Base-by-base conservation (phyloP, 2,888 invertebrate species). In the Caenorhabditis uteleia region DNA sequence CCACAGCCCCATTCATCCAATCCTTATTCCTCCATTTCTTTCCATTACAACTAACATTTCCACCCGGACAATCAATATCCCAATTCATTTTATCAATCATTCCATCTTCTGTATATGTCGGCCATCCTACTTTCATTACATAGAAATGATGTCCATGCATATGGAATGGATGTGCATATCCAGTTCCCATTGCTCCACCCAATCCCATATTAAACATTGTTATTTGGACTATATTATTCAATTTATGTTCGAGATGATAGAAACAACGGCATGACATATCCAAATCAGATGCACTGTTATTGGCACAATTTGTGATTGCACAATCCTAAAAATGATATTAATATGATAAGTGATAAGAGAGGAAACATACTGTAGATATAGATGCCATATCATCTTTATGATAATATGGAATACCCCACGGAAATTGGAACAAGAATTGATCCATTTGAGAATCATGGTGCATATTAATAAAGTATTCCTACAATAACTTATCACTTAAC, bases 191-290 rank as follows among this genome's bases (percentile, higher is more conserved):
- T 7, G 60, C 68, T 0, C 76, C 77, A 4, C 77, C 78, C 3
- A 75, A 49, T 10, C 80, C 80, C 80, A 80, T 80, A 54, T 80
- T 80, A 64, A 73, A 80, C 7, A 80, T 59, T 18, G 76, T 79
- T 43, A 80, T 46, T 68, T 77, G 80, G 5, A 80, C 77, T 33
- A 81, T 73, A 29, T 74, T 77, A 27, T 65, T 68, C 20, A 81
- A 55, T 27, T 61, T 65, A 53, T 82, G 75, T 18, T 75, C 60
- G 47, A 71, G 62, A 47, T 81, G 72, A 48, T 68, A 68, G 70
- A 81, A 81, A 29, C 80, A 80, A 16, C 70, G 61, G 42, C 80
- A 80, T 16, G 56, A 47, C 12, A 56, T 64, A 46, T 78, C 76
- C 25, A 65, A 54, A 23, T 70, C 64, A 12, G 61, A 48, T 1